Evolutionary conservation across 2,113 vertebrate species (phyloP).

Genomic region (Pachycephala philippinensis): DNA sequence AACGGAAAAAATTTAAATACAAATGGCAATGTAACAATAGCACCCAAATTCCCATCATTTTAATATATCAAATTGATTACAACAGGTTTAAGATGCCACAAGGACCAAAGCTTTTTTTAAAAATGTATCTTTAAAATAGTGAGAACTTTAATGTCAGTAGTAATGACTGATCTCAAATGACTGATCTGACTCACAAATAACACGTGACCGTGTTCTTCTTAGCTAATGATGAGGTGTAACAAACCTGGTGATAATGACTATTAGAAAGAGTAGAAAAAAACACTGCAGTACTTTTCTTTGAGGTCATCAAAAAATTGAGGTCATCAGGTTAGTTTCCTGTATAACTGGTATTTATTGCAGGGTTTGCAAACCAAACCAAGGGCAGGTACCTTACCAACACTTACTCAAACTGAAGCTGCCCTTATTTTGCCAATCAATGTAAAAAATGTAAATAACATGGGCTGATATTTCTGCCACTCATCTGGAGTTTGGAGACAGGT

Average conservation of each 20-base stretch:
- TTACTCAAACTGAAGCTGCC: neutral
- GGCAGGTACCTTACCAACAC: neutral
- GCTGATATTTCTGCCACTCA: neutral
- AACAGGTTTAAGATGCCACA: neutral
- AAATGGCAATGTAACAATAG: neutral
- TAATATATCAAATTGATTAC: neutral
- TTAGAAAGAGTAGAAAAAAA: neutral
- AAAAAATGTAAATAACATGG: neutral
- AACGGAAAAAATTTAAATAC: constrained; percentile 11
- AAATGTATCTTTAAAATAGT: neutral
- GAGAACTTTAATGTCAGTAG: neutral
- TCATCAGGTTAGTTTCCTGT: neutral
- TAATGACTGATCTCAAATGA: neutral
- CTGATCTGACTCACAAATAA: neutral
- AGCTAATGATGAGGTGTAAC: neutral
- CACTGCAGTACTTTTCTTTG: neutral
- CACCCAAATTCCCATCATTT: neutral
- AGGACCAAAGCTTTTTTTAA: neutral
- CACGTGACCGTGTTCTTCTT: neutral
- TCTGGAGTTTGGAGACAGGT: neutral
- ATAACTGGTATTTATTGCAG: neutral
- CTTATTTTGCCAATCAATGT: neutral
- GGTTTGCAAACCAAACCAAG: neutral
- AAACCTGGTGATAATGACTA: neutral
- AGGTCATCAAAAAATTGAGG: neutral